Conservation (phyloP, 1,140 invertebrate species). For the Drosophila bifasciata region DNA sequence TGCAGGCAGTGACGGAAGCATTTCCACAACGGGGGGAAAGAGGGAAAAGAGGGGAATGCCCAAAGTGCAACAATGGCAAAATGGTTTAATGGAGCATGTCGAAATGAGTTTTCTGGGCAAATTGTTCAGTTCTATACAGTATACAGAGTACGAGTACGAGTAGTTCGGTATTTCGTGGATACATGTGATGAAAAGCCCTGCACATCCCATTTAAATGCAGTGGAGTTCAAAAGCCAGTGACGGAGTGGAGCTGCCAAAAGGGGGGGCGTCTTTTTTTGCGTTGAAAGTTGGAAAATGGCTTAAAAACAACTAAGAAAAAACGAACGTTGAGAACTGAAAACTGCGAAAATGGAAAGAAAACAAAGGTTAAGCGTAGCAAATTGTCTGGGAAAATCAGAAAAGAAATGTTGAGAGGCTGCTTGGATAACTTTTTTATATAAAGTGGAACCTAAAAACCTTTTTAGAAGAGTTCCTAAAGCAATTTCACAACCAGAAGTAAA, state of each 20-base stretch:
- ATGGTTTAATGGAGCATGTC: conserved; percentile 80
- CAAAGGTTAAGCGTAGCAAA: too few relatives aligned
- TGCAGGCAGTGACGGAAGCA: background rate
- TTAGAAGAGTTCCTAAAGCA: too few relatives aligned
- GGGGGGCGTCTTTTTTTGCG: too few relatives aligned
- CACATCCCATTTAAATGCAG: conserved; percentile 20
- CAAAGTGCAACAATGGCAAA: conserved; percentile 73
- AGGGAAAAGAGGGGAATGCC: background rate
- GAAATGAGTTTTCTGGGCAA: conserved; percentile 50
- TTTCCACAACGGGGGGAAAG: background rate
- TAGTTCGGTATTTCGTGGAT: conserved; percentile 21
- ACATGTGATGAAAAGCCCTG: conserved; percentile 54
- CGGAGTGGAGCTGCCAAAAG: conserved; percentile 3
- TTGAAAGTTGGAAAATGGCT: background rate
- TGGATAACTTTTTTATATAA: too few relatives aligned
- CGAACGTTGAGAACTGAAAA: too few relatives aligned
- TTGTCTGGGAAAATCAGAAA: too few relatives aligned
- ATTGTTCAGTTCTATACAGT: conserved; percentile 47
- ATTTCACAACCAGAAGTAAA: too few relatives aligned
- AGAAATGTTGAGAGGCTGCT: too few relatives aligned
- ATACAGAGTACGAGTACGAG: too few relatives aligned
- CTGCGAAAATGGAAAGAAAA: too few relatives aligned
- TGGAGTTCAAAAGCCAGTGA: conserved; percentile 20
- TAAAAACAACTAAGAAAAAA: too few relatives aligned
- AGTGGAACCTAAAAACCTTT: too few relatives aligned